phyloP scores from a whole-genome alignment of 2,797 vertebrate species.

The Pangasius djambal region DNA sequence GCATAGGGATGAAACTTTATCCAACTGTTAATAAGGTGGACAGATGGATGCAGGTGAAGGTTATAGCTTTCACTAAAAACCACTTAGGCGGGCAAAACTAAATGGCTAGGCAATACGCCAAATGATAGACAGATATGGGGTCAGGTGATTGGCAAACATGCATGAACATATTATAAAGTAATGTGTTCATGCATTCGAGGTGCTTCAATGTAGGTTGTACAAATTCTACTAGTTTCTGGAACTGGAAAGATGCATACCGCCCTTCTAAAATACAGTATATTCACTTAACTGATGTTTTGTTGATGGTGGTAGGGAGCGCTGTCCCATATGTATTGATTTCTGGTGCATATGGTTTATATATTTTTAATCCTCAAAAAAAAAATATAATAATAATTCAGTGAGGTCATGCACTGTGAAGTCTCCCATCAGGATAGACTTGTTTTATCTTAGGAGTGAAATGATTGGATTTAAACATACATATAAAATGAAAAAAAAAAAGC shows the following conservation, averaged over 20 bases:
- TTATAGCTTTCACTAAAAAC: neutral
- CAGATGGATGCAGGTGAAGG: slow-evolving; percentile 2
- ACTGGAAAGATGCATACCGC: neutral
- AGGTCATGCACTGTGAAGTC: neutral
- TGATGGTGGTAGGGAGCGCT: neutral
- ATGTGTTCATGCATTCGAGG: neutral
- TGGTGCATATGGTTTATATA: neutral
- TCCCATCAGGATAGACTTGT: neutral
- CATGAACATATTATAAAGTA: neutral
- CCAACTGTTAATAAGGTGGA: neutral
- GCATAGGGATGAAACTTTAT: neutral
- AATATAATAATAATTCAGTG: no score
- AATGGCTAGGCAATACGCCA: neutral
- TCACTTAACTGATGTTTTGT: neutral
- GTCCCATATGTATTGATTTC: neutral
- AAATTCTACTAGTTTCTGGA: neutral
- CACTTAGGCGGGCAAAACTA: neutral
- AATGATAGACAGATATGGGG: neutral
- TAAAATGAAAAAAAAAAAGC: no score
- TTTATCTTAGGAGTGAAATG: neutral
- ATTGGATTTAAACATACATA: neutral
- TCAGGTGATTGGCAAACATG: neutral
- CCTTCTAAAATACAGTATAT: neutral
- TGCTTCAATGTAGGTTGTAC: neutral
- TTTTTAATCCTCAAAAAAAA: neutral